Percentiles rank a stretch among this genome's conserved stretches.
Evolutionary conservation across 2,797 vertebrate species (phyloP).

Genomic region (Lerista edwardsae): DNA sequence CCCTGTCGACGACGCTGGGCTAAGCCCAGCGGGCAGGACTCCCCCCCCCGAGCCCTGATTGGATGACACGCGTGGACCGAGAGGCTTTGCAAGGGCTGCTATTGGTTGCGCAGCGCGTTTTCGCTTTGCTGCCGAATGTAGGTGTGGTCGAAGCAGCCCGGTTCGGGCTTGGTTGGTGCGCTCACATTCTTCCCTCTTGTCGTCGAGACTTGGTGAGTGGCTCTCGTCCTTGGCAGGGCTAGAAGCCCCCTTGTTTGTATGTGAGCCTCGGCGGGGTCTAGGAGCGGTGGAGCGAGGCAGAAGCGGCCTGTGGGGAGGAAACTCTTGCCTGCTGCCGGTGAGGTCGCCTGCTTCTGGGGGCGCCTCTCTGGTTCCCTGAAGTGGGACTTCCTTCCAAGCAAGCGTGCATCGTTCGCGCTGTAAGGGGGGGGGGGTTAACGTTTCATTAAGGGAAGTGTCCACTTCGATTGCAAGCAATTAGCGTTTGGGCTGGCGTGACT

Average conservation of each 20-base stretch:
- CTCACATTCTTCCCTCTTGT: accelerated
- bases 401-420: too few relatives aligned
- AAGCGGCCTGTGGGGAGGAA: too few relatives aligned
- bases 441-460: not conserved
- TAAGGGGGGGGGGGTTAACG: not conserved
- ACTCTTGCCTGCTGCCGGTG: too few relatives aligned
- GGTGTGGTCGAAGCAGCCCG: accelerated
- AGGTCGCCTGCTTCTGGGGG: too few relatives aligned
- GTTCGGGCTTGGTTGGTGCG: accelerated
- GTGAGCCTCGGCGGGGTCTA: too few relatives aligned
- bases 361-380: too few relatives aligned
- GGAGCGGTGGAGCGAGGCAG: too few relatives aligned
- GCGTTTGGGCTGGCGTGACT: not conserved
- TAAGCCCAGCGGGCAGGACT: accelerated
- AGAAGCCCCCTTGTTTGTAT: not conserved
- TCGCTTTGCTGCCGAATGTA: not conserved
- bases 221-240: not conserved
- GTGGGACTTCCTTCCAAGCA: too few relatives aligned
- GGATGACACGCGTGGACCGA: not conserved
- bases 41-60: not conserved
- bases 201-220: not conserved
- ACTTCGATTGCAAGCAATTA: not conserved
- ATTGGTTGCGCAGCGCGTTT: not conserved
- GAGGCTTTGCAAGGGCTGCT: not conserved
- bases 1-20: too few relatives aligned